Base-by-base conservation (phyloP, 2,888 invertebrate genomes). In the Aphrophora alni region DNA sequence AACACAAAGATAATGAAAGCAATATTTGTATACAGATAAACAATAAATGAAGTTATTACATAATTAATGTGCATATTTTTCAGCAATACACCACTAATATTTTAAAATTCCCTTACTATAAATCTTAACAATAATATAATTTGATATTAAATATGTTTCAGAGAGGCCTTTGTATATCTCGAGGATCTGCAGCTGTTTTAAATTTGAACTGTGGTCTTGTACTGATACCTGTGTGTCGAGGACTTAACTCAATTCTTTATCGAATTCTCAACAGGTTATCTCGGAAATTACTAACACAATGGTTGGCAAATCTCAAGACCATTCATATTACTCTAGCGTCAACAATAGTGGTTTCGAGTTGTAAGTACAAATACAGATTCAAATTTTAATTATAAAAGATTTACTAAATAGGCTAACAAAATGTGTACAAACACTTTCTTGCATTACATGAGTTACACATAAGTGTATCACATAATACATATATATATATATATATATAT, bases 141-240 rank as follows among this genome's bases (percentile, higher is more conserved):
- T 33, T 33, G 10, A 33, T 7, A 33, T 33, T 33, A 33, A 33
- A 7, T 33, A 10, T 33, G 33, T 77, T 28, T 14, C 33, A 79
- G 79, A 74, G 69, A 75, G 79, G 79, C 8, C 74, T 79, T 4
- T 73, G 79, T 38, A 28, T 79, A 28, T 73, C 79, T 21, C 27
- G 79, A 24, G 79, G 73, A n/a, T 79, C 79, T 8, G 79, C 79
- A 24, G 33, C 73, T 24, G 75, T 79, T 12, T 68, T 79, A 27
- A 79, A 68, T 25, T 8, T 79, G 24, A 74, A 75, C 69, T 25
- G 73, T 73, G 73, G 68, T 1, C 79, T 79, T 25, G 79, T 79
- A 51, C 75, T 79, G 14, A 33, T 79, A 44, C 79, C 79, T 33
- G 79, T 79, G 24, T 79, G 79, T 38, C 74, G 69, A 79, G 68